Percentiles rank a stretch among this genome's conserved stretches.
Conservation (phyloP, 2,888 invertebrate species). For the Adela reaumurella region DNA sequence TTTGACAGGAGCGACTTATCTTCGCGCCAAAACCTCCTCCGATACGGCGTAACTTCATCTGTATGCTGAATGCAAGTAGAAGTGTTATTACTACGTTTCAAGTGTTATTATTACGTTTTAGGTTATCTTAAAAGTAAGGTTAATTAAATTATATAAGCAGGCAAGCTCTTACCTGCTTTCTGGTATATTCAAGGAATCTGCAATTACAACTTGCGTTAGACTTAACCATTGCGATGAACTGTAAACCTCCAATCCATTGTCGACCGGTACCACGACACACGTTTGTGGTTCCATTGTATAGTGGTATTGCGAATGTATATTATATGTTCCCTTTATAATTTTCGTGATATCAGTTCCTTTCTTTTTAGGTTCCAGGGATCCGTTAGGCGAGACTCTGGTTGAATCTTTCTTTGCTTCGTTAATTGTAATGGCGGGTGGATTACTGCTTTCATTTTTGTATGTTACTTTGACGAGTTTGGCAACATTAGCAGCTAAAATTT, state of each 20-base stretch:
- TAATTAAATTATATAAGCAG: too few species aligned
- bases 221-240: slow-evolving; percentile 66
- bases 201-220: slow-evolving; percentile 53
- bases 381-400: slow-evolving; percentile 6
- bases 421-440: slow-evolving; percentile 32
- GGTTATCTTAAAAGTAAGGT: too few species aligned
- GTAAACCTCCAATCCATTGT: slow-evolving; percentile 65
- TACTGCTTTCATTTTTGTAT: slow-evolving; percentile 36
- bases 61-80: slow-evolving; percentile 52
- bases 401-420: slow-evolving; percentile 42
- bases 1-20: slow-evolving; percentile 53
- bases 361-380: slow-evolving; percentile 22
- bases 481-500: slow-evolving; percentile 50
- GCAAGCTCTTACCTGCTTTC: slow-evolving; percentile 59
- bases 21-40: slow-evolving; percentile 67
- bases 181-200: slow-evolving; percentile 51
- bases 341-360: slow-evolving; percentile 30
- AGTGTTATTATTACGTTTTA: too few species aligned
- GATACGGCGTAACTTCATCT: slow-evolving; percentile 57
- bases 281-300: slow-evolving; percentile 70
- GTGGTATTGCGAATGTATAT: slow-evolving; percentile 67
- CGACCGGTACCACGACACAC: slow-evolving; percentile 63
- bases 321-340: slow-evolving; percentile 55
- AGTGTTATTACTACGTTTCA: too few species aligned
- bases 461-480: slow-evolving; percentile 57